Evolutionary conservation across 1,140 invertebrate genomes (phyloP), one percentile per base, ranked within the genome.

Genomic region (Lordiphosa mommai): DNA sequence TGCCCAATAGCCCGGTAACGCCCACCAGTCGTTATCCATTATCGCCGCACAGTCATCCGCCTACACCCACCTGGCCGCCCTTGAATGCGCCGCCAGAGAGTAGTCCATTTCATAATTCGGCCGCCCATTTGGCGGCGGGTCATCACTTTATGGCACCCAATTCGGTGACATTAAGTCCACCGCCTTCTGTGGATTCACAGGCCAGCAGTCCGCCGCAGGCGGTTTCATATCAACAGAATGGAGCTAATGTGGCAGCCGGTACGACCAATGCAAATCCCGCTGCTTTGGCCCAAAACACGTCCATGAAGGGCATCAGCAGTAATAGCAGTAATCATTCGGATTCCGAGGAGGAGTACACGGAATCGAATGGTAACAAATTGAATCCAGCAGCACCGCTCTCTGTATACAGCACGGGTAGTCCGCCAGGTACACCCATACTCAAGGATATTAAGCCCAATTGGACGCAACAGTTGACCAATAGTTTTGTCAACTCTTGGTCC

Each of bases 101-200:
- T 57, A 71, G 30, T 65, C 91, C 92, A 7, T 94, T 93, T 76
- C 90, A 93, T 50, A 92, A 91, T 13, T 90, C 76, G 10, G 57
- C 76, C 1, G 61, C 70, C 5, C 91, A 92, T 13, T 91, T 94
- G 82, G 77, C 77, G 3, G 76, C 77, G 4, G 76, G 61, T n/a
- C 93, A 93, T 34, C 93, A 93, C 82, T 91, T 94, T 10, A 93
- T 93, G 88, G 91, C 92, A 59, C 91, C 90, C 48, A 96, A 95
- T 80, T 96, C 96, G 8, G 96, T 97, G 1, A 97, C 96, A 1
- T 90, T 97, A 49, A 97, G 95, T 80, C 96, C 96, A 27, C 95
- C 96, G 8, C 96, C 95, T 0, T 96, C 95, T 4, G 91, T 96
- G 4, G 95, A 96, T 82, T 96, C 95, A 72, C 95, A 95, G 61